phyloP scores from a whole-genome alignment of 1,140 invertebrate genomes.

The Penaeus chinensis region DNA sequence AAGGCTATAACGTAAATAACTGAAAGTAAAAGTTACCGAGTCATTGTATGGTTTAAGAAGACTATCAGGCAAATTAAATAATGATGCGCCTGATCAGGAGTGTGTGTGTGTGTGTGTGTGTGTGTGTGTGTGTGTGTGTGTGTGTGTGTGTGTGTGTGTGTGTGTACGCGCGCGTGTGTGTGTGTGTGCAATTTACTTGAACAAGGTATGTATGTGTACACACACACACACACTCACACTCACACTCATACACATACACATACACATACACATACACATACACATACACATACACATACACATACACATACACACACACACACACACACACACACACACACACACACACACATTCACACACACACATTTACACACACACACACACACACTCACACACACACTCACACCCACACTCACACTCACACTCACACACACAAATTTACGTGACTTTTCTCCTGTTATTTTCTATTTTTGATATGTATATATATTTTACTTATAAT shows the following conservation, averaged over 20 bases:
- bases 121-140: no score
- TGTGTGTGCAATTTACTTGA: no score
- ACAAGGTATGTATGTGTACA: not conserved
- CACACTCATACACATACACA: not conserved
- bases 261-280: not conserved
- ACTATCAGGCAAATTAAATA: no score
- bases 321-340: constrained; percentile 1
- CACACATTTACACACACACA: not conserved
- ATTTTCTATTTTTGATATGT: not conserved
- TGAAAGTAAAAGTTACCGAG: no score
- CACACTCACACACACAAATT: not conserved
- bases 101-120: no score
- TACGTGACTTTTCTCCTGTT: not conserved
- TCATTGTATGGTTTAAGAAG: no score
- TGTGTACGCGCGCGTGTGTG: no score
- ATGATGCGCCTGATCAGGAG: no score
- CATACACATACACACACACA: not conserved
- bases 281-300: not conserved
- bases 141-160: no score
- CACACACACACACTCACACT: not conserved
- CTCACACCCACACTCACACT: not conserved
- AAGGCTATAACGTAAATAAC: no score
- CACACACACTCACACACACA: not conserved
- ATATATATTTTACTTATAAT: constrained; percentile 1
- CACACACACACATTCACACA: not conserved